These are phyloP conservation scores for Brachyalestes nurse DNA, from an alignment of 2,797 vertebrate genomes.

Conservation along the genomic window DNA sequence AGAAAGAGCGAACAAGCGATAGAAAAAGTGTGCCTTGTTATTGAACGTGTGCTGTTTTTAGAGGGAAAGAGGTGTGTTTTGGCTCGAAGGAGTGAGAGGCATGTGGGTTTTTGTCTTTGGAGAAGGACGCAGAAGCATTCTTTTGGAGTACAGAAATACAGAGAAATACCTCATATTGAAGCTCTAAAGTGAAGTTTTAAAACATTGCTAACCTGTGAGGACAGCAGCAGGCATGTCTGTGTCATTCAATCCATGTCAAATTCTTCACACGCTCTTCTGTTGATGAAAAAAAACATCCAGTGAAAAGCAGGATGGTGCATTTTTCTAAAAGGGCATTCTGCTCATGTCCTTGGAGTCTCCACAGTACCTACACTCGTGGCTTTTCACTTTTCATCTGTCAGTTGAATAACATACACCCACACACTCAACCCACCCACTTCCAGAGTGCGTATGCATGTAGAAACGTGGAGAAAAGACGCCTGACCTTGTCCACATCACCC, in stretches of 20 bases:
- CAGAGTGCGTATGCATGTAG: neutral
- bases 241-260: conserved; percentile 16
- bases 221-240: neutral
- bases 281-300: neutral
- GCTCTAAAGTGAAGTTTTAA: neutral
- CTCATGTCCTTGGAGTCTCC: conserved; percentile 52
- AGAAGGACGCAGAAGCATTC: conserved; percentile 23
- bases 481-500: conserved; percentile 46
- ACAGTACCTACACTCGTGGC: conserved; percentile 41
- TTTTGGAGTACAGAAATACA: neutral
- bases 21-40: conserved; percentile 39
- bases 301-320: conserved; percentile 1
- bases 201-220: neutral
- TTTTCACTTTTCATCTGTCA: conserved; percentile 46
- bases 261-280: conserved; percentile 24
- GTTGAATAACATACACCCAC: conserved; percentile 52
- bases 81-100: conserved; percentile 36
- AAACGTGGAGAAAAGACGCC: conserved; percentile 29
- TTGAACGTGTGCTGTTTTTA: conserved; percentile 44
- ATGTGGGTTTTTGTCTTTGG: conserved; percentile 31
- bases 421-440: conserved; percentile 34
- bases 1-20: conserved; percentile 15
- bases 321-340: conserved; percentile 40
- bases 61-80: conserved; percentile 48
- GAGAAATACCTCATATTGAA: neutral